These are phyloP conservation scores for Psittacara wagleri DNA, from an alignment of 2,113 vertebrate genomes.

Conservation along the genomic window DNA sequence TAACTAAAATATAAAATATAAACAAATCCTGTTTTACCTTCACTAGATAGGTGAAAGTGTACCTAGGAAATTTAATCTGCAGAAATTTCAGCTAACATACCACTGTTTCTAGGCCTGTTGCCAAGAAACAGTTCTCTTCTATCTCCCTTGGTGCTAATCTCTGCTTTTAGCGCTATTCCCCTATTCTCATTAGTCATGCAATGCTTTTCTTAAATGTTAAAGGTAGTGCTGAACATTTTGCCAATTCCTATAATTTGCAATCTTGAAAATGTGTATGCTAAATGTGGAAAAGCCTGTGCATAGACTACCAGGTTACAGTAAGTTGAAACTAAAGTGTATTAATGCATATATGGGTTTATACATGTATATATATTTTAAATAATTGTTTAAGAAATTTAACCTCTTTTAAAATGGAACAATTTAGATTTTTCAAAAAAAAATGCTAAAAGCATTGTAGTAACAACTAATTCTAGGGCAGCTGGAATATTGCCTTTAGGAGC, in stretches of 20 bases:
- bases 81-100: conserved; percentile 3
- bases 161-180: conserved; percentile 38
- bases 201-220: conserved; percentile 27
- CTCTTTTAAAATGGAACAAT: neutral
- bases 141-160: conserved; percentile 35
- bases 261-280: neutral
- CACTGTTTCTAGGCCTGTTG: neutral
- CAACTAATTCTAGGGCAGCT: neutral
- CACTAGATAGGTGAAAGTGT: neutral
- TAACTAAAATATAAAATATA: neutral
- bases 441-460: neutral
- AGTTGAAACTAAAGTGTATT: neutral
- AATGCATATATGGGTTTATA: neutral
- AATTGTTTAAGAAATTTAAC: neutral
- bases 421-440: neutral
- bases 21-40: neutral
- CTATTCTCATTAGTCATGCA: conserved; percentile 50
- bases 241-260: neutral
- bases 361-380: neutral
- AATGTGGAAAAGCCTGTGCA: neutral
- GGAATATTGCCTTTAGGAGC: neutral
- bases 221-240: conserved; percentile 14
- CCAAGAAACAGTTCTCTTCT: conserved; percentile 25
- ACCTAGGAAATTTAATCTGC: neutral
- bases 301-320: neutral